phyloP scores from a whole-genome alignment of 2,888 invertebrate genomes.

The Drosophila kanekoi region DNA sequence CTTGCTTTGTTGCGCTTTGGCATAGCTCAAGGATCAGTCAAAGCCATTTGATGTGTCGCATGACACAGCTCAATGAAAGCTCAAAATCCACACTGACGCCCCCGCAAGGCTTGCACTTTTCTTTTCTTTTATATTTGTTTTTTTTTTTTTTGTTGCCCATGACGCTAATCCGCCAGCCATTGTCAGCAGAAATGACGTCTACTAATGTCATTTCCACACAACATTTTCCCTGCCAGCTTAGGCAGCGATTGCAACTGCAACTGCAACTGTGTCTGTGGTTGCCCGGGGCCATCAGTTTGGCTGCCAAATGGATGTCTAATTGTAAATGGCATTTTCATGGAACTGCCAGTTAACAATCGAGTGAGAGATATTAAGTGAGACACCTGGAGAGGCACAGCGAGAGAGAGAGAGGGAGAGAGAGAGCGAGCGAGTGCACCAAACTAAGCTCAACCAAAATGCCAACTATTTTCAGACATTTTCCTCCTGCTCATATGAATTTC shows the following conservation, averaged over 20 bases:
- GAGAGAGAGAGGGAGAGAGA: too few species aligned
- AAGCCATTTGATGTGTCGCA: slow-evolving; percentile 49
- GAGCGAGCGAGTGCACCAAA: slow-evolving; percentile 17
- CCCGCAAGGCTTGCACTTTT: slow-evolving; percentile 47
- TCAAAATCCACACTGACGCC: slow-evolving; percentile 20
- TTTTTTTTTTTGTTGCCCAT: slow-evolving; percentile 38
- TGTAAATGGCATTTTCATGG: slow-evolving; percentile 53
- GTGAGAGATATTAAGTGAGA: not conserved
- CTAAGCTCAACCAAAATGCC: slow-evolving; percentile 38
- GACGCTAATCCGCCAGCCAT: slow-evolving; percentile 71
- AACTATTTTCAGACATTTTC: slow-evolving; percentile 39
- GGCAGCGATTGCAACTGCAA: slow-evolving; percentile 4
- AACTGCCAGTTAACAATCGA: slow-evolving; percentile 2
- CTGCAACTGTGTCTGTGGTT: slow-evolving; percentile 14
- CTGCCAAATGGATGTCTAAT: slow-evolving; percentile 59
- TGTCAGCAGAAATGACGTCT: slow-evolving; percentile 69
- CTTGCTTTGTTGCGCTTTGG: slow-evolving; percentile 29
- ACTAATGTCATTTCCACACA: slow-evolving; percentile 66
- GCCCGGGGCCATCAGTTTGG: slow-evolving; percentile 40
- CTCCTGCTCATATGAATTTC: not conserved
- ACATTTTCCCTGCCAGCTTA: slow-evolving; percentile 48
- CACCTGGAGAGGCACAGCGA: not conserved
- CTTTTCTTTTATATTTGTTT: slow-evolving; percentile 41
- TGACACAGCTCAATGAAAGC: slow-evolving; percentile 48
- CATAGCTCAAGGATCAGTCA: slow-evolving; percentile 66